Evolutionary conservation across 2,888 invertebrate species (phyloP).

Genomic region (Tolmerus cingulatus): DNA sequence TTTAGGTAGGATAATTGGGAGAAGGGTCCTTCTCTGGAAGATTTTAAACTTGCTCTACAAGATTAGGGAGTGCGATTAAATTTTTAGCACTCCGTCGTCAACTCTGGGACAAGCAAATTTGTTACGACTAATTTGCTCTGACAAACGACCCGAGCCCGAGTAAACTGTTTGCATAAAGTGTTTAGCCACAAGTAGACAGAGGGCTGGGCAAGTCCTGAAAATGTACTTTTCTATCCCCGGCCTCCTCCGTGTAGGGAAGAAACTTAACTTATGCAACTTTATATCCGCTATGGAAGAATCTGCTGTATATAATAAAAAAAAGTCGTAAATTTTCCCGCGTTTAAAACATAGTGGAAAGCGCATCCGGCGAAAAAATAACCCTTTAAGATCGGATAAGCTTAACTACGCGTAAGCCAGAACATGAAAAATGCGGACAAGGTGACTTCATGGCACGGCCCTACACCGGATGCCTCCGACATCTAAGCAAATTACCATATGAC

Average conservation of each 20-base stretch:
- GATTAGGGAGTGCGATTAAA: neutral
- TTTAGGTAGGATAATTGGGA: neutral
- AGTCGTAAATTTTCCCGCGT: neutral
- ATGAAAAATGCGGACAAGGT: neutral
- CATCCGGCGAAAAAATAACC: neutral
- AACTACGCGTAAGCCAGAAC: neutral
- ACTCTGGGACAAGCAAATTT: neutral
- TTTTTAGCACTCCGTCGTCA: neutral
- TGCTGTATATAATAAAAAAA: neutral
- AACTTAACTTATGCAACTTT: neutral
- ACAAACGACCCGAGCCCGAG: neutral
- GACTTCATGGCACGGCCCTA: neutral
- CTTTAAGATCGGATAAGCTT: neutral
- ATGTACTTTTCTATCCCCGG: neutral
- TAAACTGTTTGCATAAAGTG: neutral
- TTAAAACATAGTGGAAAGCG: neutral
- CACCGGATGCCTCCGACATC: conserved; percentile 4
- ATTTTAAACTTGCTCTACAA: neutral
- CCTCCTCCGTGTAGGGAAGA: neutral
- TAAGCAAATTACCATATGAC: conserved; percentile 44
- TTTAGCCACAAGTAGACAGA: neutral
- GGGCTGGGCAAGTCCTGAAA: neutral
- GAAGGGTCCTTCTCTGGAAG: neutral
- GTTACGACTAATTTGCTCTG: neutral
- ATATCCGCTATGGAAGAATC: neutral